A percentile compares a stretch with the other conserved stretches of the same genome.
phyloP scores from a whole-genome alignment of 2,888 invertebrate genomes.

The Hanleya hanleyi region DNA sequence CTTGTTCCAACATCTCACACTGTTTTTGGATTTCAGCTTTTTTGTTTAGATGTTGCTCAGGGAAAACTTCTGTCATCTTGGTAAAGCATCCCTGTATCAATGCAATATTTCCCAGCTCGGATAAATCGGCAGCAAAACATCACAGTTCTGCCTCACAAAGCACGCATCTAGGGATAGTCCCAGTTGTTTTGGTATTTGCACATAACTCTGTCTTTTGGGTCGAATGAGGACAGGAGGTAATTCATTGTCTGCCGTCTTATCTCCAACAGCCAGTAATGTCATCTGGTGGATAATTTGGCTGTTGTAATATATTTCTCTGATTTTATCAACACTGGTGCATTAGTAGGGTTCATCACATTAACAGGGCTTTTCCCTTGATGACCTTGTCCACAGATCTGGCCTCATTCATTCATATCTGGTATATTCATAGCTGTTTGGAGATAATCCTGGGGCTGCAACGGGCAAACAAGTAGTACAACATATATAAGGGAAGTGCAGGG shows the following conservation, averaged over 20 bases:
- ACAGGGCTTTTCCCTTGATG: neutral
- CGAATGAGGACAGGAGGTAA: neutral
- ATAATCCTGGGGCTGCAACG: neutral
- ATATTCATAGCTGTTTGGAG: neutral
- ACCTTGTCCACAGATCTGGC: neutral
- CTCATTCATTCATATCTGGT: too few relatives aligned
- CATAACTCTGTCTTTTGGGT: neutral
- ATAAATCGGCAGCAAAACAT: constrained; percentile 12
- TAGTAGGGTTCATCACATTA: neutral
- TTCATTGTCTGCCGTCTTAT: neutral
- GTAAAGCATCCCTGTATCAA: neutral
- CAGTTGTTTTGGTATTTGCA: neutral
- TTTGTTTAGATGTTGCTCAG: too few relatives aligned
- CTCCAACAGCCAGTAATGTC: neutral
- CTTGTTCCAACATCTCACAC: constrained; percentile 15
- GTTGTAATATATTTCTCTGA: neutral
- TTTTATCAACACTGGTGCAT: neutral
- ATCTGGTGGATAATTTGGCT: neutral
- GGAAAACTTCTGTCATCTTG: neutral
- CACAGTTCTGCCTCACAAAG: neutral
- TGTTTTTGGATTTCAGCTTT: too few relatives aligned
- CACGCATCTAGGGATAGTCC: neutral
- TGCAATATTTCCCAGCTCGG: constrained; percentile 4
- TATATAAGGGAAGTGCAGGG: too few relatives aligned
- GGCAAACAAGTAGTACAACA: too few relatives aligned